A percentile compares a stretch with the other conserved stretches of the same genome.
Conservation (phyloP, 1,140 invertebrate genomes). For the Drosophila malerkotliana region DNA sequence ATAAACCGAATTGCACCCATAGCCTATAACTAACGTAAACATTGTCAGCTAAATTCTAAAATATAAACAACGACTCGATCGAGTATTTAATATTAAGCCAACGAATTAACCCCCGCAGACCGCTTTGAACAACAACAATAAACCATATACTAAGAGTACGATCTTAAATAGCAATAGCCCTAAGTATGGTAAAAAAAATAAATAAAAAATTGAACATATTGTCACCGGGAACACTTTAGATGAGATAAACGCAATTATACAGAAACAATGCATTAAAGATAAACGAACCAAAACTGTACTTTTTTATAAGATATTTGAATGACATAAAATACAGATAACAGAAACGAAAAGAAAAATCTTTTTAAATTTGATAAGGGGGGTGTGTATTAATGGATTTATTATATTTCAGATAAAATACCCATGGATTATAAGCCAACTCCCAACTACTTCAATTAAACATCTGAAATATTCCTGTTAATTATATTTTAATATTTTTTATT, state of each 20-base stretch:
- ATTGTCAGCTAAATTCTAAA: slow-evolving; percentile 44
- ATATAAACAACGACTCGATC: slow-evolving; percentile 6
- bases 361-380: not conserved
- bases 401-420: no score
- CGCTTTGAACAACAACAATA: slow-evolving; percentile 50
- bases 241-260: slow-evolving; percentile 64
- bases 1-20: slow-evolving; percentile 29
- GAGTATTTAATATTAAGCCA: slow-evolving; percentile 30
- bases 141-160: slow-evolving; percentile 21
- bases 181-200: slow-evolving; percentile 41
- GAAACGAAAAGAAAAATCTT: slow-evolving; percentile 1
- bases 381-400: not conserved
- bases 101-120: slow-evolving; percentile 17
- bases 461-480: slow-evolving; percentile 11
- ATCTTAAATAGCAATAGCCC: slow-evolving; percentile 49
- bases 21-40: slow-evolving; percentile 21
- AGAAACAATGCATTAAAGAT: slow-evolving; percentile 58
- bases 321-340: slow-evolving; percentile 61
- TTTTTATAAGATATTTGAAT: slow-evolving; percentile 80
- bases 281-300: slow-evolving; percentile 75
- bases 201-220: slow-evolving; percentile 39
- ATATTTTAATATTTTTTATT: slow-evolving; percentile 69
- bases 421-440: no score
- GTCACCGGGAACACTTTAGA: slow-evolving; percentile 68
- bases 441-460: not conserved